These are phyloP conservation scores for Eilema griseolum DNA, from an alignment of 2,888 invertebrate species.

Conservation along the genomic window DNA sequence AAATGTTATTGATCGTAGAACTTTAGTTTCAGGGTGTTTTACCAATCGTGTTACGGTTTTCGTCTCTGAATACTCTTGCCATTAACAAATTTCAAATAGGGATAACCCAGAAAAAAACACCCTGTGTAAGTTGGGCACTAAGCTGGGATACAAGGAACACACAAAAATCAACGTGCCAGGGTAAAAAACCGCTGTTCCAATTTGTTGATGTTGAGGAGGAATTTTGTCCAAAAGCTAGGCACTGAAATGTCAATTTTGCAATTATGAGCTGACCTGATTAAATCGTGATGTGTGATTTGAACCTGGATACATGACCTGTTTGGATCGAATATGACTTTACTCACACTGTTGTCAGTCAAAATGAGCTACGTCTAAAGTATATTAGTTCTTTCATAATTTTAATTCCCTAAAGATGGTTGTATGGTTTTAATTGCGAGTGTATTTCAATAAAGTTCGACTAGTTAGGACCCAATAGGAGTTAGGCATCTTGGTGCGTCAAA, in stretches of 20 bases:
- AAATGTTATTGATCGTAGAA: neutral
- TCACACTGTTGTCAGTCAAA: neutral
- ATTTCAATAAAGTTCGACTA: neutral
- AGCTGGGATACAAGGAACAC: neutral
- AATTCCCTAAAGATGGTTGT: neutral
- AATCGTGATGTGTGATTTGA: neutral
- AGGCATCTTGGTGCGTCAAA: neutral
- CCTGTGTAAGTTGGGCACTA: neutral
- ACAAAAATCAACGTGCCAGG: neutral
- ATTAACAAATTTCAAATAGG: neutral
- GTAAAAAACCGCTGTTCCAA: conserved; percentile 1
- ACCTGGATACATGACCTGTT: neutral
- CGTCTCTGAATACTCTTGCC: neutral
- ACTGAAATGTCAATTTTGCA: neutral
- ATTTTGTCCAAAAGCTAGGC: neutral
- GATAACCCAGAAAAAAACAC: neutral
- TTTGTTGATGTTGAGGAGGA: neutral
- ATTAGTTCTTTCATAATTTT: neutral
- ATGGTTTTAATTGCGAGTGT: neutral
- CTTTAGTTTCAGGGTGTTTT: conserved; percentile 1
- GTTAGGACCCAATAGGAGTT: neutral
- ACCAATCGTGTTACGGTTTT: neutral
- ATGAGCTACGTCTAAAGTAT: neutral
- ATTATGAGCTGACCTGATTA: conserved; percentile 1
- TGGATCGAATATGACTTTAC: neutral